Conservation (phyloP, 2,113 vertebrate genomes). For the Serinus canaria region DNA sequence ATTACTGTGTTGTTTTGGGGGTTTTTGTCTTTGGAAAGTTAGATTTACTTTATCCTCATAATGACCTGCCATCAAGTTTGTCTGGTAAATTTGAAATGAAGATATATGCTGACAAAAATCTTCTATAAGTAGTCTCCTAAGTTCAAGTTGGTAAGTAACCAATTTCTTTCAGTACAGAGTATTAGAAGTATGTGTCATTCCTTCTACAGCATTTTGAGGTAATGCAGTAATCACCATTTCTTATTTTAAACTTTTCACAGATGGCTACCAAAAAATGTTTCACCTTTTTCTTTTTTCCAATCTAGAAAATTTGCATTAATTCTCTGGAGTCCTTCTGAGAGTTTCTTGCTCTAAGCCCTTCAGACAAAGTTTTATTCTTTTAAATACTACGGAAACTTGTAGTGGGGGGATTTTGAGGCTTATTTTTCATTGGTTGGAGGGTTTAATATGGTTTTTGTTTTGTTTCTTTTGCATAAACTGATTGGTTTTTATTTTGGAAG, state of each 20-base stretch:
- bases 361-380: background rate
- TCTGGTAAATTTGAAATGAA: background rate
- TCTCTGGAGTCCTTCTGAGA: background rate
- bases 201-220: background rate
- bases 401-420: rapidly evolving
- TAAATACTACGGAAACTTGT: background rate
- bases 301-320: background rate
- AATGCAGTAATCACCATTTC: background rate
- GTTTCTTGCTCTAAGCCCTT: background rate
- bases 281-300: background rate
- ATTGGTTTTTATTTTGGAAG: background rate
- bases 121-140: background rate
- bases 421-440: background rate
- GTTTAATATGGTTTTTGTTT: rapidly evolving
- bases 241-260: background rate
- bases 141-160: background rate
- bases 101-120: background rate
- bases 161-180: background rate
- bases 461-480: background rate
- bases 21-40: background rate
- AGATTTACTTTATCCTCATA: background rate
- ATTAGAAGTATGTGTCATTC: background rate
- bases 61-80: background rate
- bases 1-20: background rate
- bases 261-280: background rate